A percentile compares a stretch with the other conserved stretches of the same genome.
Evolutionary conservation across 2,888 invertebrate genomes (phyloP).

Genomic region (Graphium colonna): DNA sequence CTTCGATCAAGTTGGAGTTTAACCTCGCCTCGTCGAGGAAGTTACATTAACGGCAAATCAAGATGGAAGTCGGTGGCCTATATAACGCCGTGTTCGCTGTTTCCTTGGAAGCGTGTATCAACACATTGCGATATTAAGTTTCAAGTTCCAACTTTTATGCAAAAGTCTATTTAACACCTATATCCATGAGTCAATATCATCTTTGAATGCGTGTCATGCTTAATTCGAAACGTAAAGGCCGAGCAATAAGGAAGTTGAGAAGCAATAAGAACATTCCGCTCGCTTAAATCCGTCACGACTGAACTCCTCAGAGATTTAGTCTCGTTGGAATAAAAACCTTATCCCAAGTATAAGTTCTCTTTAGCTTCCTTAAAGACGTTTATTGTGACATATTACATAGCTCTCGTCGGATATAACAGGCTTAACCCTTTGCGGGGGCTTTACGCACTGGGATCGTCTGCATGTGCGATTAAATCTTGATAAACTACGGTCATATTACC

Average conservation of each 20-base stretch:
- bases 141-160: no score
- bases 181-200: no score
- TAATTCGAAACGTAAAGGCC: no score
- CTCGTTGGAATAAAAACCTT: not conserved
- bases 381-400: conserved; percentile 30
- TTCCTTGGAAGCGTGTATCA: not conserved
- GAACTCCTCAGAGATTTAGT: not conserved
- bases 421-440: conserved; percentile 17
- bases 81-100: not conserved
- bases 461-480: conserved; percentile 13
- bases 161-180: no score
- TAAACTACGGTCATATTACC: conserved; percentile 1
- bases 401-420: conserved; percentile 23
- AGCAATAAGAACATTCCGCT: no score
- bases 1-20: not conserved
- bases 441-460: conserved; percentile 13
- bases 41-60: not conserved
- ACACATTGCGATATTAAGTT: no score
- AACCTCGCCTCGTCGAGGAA: not conserved
- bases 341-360: not conserved
- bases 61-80: not conserved
- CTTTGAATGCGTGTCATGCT: no score
- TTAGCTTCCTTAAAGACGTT: conserved; percentile 2
- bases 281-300: no score
- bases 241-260: no score